Conservation (phyloP, 2,113 vertebrate species). For the Carettochelys insculpta region DNA sequence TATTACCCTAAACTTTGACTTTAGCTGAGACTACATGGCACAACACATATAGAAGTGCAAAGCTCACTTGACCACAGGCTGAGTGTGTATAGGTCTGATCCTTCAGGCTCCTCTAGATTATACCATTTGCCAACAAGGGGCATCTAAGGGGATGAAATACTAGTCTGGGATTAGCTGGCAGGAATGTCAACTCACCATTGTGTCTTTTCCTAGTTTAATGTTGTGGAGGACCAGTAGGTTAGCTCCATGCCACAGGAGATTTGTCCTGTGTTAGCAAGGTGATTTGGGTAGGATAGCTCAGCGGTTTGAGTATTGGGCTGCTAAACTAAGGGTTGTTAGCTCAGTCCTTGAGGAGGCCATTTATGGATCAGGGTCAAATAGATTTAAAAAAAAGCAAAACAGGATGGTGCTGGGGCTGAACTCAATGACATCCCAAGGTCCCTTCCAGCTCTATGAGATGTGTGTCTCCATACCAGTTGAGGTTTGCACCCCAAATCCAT, state of each 20-base stretch:
- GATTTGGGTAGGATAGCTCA: too few relatives aligned
- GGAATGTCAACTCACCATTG: rapidly evolving
- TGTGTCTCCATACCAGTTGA: too few relatives aligned
- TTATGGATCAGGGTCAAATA: too few relatives aligned
- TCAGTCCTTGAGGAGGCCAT: too few relatives aligned
- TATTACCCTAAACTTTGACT: not conserved
- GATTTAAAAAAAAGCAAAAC: too few relatives aligned
- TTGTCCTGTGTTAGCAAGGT: not conserved
- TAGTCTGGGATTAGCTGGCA: not conserved
- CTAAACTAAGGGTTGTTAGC: too few relatives aligned
- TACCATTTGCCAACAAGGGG: rapidly evolving
- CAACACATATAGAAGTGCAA: not conserved
- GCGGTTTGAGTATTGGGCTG: too few relatives aligned
- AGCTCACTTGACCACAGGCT: not conserved
- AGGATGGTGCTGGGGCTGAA: too few relatives aligned
- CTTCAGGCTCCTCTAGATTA: not conserved
- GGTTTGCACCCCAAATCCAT: not conserved
- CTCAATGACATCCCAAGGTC: too few relatives aligned
- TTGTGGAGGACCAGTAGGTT: not conserved
- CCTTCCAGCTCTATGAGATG: too few relatives aligned
- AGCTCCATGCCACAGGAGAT: not conserved
- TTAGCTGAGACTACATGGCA: not conserved
- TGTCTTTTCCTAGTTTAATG: rapidly evolving
- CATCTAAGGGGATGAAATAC: not conserved
- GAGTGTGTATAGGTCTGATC: not conserved